Conservation (phyloP, 2,888 invertebrate species). For the Automeris io region DNA sequence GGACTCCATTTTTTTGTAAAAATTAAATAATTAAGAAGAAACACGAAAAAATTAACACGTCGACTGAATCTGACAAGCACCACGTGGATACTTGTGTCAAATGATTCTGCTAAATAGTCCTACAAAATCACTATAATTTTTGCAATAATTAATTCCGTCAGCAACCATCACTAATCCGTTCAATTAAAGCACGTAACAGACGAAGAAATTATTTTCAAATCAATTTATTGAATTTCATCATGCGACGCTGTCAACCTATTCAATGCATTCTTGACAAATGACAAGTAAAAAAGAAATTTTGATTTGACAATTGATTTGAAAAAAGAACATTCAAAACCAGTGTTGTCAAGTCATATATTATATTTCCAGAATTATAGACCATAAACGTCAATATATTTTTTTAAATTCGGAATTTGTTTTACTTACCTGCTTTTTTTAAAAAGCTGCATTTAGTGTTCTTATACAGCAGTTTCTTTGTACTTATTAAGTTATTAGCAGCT, state of each 20-base stretch:
- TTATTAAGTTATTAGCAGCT: too few relatives aligned
- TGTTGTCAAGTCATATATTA: too few relatives aligned
- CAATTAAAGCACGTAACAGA: neutral
- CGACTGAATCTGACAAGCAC: slow-evolving; percentile 61
- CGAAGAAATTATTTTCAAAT: slow-evolving; percentile 11
- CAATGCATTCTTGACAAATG: slow-evolving; percentile 35
- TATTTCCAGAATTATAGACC: too few relatives aligned
- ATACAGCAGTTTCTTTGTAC: too few relatives aligned
- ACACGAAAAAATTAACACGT: slow-evolving; percentile 57
- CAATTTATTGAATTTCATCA: slow-evolving; percentile 27
- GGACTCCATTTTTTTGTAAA: slow-evolving; percentile 51
- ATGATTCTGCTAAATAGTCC: slow-evolving; percentile 24
- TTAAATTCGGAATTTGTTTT: too few relatives aligned
- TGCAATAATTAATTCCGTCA: slow-evolving; percentile 9
- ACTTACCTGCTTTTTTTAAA: too few relatives aligned
- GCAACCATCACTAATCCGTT: slow-evolving; percentile 28
- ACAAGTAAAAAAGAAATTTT: slow-evolving; percentile 14
- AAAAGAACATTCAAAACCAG: too few relatives aligned
- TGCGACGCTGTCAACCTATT: slow-evolving; percentile 25
- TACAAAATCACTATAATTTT: slow-evolving; percentile 20
- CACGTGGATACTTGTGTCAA: slow-evolving; percentile 73
- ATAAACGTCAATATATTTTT: neutral
- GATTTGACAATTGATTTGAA: slow-evolving; percentile 1
- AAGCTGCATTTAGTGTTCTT: too few relatives aligned
- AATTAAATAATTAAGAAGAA: slow-evolving; percentile 32